These are phyloP conservation scores for Cantharis rustica DNA, from an alignment of 2,888 invertebrate genomes.

Conservation along the genomic window DNA sequence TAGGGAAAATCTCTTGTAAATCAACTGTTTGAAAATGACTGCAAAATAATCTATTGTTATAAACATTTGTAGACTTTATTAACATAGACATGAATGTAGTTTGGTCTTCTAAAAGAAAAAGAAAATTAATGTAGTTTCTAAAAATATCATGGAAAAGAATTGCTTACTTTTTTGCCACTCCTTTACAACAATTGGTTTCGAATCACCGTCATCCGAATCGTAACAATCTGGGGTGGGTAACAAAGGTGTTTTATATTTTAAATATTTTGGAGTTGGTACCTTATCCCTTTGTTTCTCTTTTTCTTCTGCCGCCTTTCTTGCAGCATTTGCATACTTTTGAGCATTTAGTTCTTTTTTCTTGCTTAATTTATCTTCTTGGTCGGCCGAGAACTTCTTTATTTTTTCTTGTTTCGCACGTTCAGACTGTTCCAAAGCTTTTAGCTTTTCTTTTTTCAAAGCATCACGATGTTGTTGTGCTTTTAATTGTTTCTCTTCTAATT, in stretches of 20 bases:
- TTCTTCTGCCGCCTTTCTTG: slow-evolving; percentile 56
- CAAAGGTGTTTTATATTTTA: slow-evolving; percentile 50
- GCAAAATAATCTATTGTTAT: slow-evolving; percentile 65
- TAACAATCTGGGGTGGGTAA: slow-evolving; percentile 63
- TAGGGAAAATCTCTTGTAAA: slow-evolving; percentile 69
- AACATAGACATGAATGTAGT: slow-evolving; percentile 19
- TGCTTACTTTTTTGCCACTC: slow-evolving; percentile 57
- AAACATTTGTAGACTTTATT: slow-evolving; percentile 35
- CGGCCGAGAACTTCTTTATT: slow-evolving; percentile 40
- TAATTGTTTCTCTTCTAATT: slow-evolving; percentile 54
- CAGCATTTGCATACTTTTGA: slow-evolving; percentile 56
- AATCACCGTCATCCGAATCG: slow-evolving; percentile 58
- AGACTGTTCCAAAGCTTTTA: slow-evolving; percentile 56
- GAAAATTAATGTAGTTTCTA: background rate
- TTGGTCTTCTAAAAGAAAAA: slow-evolving; percentile 49
- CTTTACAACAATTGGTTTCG: slow-evolving; percentile 50
- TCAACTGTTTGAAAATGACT: slow-evolving; percentile 67
- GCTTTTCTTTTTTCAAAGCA: slow-evolving; percentile 58
- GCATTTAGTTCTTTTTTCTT: slow-evolving; percentile 58
- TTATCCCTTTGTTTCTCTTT: slow-evolving; percentile 46
- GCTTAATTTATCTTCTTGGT: slow-evolving; percentile 54
- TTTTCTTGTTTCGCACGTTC: slow-evolving; percentile 57
- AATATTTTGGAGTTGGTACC: slow-evolving; percentile 29
- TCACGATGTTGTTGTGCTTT: slow-evolving; percentile 57
- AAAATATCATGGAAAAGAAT: background rate